phyloP scores from a whole-genome alignment of 2,113 vertebrate species.

The Eubucco bourcierii region DNA sequence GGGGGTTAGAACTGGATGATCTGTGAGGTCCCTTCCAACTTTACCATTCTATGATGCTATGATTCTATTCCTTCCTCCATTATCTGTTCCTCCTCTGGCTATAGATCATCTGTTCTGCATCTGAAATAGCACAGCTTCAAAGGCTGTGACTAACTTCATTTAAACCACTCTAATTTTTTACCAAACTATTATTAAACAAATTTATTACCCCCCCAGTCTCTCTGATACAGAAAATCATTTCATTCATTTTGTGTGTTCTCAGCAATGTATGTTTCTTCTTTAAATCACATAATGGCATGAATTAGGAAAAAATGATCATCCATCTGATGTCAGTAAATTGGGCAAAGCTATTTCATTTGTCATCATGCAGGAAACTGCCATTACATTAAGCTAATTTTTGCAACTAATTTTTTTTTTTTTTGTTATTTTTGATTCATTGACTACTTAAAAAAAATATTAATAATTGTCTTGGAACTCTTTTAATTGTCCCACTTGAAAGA shows the following conservation, averaged over 20 bases:
- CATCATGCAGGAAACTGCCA: conserved; percentile 12
- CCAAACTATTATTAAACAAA: conserved; percentile 53
- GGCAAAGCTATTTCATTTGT: conserved; percentile 24
- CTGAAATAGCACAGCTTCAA: conserved; percentile 15
- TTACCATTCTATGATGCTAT: too few species aligned
- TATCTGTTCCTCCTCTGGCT: neutral
- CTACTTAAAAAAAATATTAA: conserved; percentile 12
- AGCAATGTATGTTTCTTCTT: conserved; percentile 34
- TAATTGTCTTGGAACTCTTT: neutral
- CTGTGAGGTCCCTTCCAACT: too few species aligned
- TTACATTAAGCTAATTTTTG: neutral
- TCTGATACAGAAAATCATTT: conserved; percentile 18
- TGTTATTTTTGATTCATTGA: conserved; percentile 28
- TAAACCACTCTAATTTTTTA: conserved; percentile 46
- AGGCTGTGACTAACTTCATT: conserved; percentile 20
- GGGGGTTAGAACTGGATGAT: too few species aligned
- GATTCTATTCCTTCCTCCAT: too few species aligned
- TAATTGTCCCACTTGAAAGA: neutral
- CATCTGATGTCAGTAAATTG: conserved; percentile 35
- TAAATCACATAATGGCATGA: conserved; percentile 18
- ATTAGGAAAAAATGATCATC: conserved; percentile 38
- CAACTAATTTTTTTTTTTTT: conserved; percentile 19
- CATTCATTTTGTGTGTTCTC: conserved; percentile 37
- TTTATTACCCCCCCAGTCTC: conserved; percentile 7
- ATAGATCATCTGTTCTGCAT: neutral